phyloP scores from a whole-genome alignment of 2,797 vertebrate genomes.

The Sternotherus odoratus region DNA sequence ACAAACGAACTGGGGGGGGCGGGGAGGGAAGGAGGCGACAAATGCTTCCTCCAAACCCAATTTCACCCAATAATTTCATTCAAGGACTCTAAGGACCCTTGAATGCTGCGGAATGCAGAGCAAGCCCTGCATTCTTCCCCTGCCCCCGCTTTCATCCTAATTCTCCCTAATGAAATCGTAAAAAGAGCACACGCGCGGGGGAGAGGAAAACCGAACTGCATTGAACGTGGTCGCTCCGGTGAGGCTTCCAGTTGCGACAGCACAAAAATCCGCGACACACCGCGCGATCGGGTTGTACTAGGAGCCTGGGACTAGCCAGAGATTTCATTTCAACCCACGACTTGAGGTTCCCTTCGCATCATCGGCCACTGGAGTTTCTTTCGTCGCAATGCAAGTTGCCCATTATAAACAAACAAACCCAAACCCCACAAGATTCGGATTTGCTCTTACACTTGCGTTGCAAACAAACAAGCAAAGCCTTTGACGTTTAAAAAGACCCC shows the following conservation, averaged over 20 bases:
- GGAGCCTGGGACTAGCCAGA: neutral
- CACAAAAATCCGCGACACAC: neutral
- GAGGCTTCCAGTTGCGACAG: slow-evolving; percentile 11
- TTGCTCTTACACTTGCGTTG: neutral
- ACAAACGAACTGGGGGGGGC: slow-evolving; percentile 67
- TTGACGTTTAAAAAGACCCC: neutral
- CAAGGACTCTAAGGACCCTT: slow-evolving; percentile 81
- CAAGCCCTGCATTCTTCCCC: slow-evolving; percentile 49
- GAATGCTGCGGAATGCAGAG: slow-evolving; percentile 75
- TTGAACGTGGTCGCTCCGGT: neutral
- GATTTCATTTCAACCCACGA: neutral
- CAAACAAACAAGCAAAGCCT: neutral
- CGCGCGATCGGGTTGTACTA: neutral
- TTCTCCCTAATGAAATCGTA: slow-evolving; percentile 48
- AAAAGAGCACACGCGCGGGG: slow-evolving; percentile 51
- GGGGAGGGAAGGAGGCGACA: slow-evolving; percentile 43
- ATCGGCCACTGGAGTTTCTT: neutral
- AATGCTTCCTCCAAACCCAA: slow-evolving; percentile 74
- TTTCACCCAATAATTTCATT: slow-evolving; percentile 80
- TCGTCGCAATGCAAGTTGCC: neutral
- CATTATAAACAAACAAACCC: neutral
- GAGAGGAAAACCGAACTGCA: slow-evolving; percentile 24
- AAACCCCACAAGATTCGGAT: neutral
- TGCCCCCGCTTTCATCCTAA: slow-evolving; percentile 67
- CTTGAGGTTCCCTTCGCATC: neutral